Evolutionary conservation across 2,888 invertebrate genomes (phyloP), one percentile per base, ranked within the genome.

Genomic region (Lissonota sp.): DNA sequence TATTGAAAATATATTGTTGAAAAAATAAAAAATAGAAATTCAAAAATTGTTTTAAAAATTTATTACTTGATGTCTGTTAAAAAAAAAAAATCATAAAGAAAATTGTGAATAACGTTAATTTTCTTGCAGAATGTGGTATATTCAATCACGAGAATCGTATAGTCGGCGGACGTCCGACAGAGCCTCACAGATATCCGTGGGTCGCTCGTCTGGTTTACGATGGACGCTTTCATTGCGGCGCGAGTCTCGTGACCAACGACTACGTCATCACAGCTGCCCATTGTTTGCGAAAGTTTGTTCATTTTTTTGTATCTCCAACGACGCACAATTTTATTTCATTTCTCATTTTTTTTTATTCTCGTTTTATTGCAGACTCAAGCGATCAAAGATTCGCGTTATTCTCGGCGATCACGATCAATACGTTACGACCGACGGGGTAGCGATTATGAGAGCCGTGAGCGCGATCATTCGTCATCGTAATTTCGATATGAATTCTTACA

Each of bases 151-250:
- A 97, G 93, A 96, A 96, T 91, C 94, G 97, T 86, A 97, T 98
- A 84, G 97, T 98, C 73, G 97, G 97, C 67, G 97, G 97, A 10
- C 94, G 95, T 88, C 96, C 97, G 26, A 96, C 97, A 0, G 96
- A 96, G 69, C 94, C 96, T 44, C 97, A 97, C 93, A 95, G 96
- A 85, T 97, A 97, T 92, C 97, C 97, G 6, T 97, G 97, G 97
- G 95, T 97, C 92, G 97, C 97, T 3, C 94, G 97, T 58, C 94
- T 98, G 73, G 96, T 97, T 10, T 97, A 97, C 91, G 97, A 97
- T 89, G 97, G 97, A 0, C 96, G 96, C 92, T 97, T 97, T 93
- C 97, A 97, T 91, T 98, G 97, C 89, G 97, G 97, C 0, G 97
- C 96, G 26, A 97, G 97, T 2, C 93, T 97, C 40, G 93, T 98